Conservation (phyloP, 2,797 vertebrate species). For the Uromys caudimaculatus region DNA sequence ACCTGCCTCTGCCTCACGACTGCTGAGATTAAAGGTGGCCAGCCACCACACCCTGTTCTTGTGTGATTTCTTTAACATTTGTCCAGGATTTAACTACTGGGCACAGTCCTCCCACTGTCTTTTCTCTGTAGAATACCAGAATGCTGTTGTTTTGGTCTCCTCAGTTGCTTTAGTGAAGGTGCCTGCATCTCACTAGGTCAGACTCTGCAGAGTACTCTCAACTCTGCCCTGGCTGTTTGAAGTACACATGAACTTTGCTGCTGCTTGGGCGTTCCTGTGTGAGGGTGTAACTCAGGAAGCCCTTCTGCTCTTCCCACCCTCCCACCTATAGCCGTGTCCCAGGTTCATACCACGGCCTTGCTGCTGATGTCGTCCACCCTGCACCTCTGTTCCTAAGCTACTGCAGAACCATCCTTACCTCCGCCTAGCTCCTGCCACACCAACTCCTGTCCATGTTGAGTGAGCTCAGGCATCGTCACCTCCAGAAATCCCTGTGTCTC, state of each 20-base stretch:
- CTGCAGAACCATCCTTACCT: neutral
- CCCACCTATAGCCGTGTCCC: neutral
- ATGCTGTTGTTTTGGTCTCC: neutral
- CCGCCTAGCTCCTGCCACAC: neutral
- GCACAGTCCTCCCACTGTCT: neutral
- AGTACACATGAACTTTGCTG: neutral
- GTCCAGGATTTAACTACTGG: constrained; percentile 27
- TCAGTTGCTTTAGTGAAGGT: neutral
- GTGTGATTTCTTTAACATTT: neutral
- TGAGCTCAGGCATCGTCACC: neutral
- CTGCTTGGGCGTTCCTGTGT: neutral
- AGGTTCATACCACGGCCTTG: neutral
- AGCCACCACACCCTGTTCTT: neutral
- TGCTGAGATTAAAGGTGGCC: neutral
- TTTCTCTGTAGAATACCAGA: neutral
- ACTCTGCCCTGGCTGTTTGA: neutral
- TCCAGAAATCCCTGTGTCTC: neutral
- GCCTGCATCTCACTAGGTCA: neutral
- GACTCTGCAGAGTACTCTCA: neutral
- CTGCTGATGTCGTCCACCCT: neutral
- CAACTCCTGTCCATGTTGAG: neutral
- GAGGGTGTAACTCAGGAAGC: neutral
- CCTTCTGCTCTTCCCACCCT: neutral
- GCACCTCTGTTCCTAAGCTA: neutral
- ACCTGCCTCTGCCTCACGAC: neutral